Conservation (phyloP, 2,797 vertebrate species). For the Darevskia nairensis region DNA sequence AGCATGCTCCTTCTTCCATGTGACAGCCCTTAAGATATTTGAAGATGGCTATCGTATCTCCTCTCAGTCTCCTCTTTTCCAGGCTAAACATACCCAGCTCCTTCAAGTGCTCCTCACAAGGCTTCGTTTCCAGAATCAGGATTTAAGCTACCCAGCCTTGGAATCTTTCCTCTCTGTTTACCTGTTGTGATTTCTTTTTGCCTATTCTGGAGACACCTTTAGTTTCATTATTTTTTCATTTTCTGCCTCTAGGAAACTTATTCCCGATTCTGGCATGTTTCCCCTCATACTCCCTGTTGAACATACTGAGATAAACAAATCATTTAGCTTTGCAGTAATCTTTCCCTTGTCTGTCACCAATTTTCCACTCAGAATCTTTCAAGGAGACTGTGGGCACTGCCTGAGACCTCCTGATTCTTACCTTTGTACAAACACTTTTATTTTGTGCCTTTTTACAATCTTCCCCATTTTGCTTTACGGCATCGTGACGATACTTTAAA, state of each 20-base stretch:
- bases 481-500: neutral
- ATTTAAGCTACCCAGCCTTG: constrained; percentile 34
- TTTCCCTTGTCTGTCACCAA: constrained; percentile 70
- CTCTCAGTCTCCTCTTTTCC: too few species aligned
- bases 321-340: constrained; percentile 69
- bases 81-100: too few species aligned
- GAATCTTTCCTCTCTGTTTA: constrained; percentile 51
- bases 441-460: constrained; percentile 39
- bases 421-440: constrained; percentile 64
- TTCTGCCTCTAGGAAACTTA: constrained; percentile 74
- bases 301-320: constrained; percentile 67
- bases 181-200: constrained; percentile 63
- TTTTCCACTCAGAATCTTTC: constrained; percentile 64
- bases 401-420: constrained; percentile 60
- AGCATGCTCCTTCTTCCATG: too few species aligned
- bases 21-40: too few species aligned
- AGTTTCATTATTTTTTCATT: constrained; percentile 75
- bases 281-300: constrained; percentile 62
- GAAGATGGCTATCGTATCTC: too few species aligned
- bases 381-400: constrained; percentile 56
- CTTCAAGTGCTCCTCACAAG: too few species aligned
- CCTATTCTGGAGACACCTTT: constrained; percentile 73
- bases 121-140: too few species aligned
- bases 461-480: constrained; percentile 22
- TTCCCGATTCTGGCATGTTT: constrained; percentile 71